Evolutionary conservation across 2,888 invertebrate genomes (phyloP), one percentile per base, ranked within the genome.

Genomic region (Zelleria hepariella): DNA sequence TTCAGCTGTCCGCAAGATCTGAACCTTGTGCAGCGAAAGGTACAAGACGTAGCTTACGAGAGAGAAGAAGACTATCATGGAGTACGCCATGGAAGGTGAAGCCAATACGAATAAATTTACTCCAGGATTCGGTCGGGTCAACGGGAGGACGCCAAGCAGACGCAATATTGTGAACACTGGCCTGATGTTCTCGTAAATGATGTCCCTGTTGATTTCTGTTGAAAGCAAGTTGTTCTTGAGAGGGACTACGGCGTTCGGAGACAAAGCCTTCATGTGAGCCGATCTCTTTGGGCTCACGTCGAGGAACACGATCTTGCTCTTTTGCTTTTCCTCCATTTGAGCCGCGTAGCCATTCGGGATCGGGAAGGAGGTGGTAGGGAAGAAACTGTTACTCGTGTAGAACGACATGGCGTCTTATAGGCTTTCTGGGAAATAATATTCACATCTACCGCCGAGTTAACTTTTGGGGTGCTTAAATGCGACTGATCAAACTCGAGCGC

Each of bases 81-180:
- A 92, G 66, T 94, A 94, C 0, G 86, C 67, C 85, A 93, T 90
- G 1, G 91, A 81, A 0, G 90, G 72, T 0, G 92, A 90, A 0
- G 86, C 82, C 1, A 91, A 65, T 10, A 75, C 73, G 63, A 90
- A 91, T 60, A 79, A 73, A 48, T 87, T 89, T 3, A 87, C 70
- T 10, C 91, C 90, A 0, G 88, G 74, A 6, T 85, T 77, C 0
- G 80, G 75, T 56, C 90, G 84, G 0, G 88, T 89, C 52, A 93
- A 77, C 0, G 94, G 94, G 58, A 93, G 82, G 0, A 92, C 90
- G 1, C 93, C 94, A 78, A 93, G 85, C 1, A 89, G 63, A 24
- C 91, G 86, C 25, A 90, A 65, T 48, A 87, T 65, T 6, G 68
- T 69, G 51, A 90, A 78, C 8, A 90, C 86, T 2, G 90, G 87